Evolutionary conservation across 2,797 vertebrate genomes (phyloP).

Genomic region (Lepilemur ruficaudatus): DNA sequence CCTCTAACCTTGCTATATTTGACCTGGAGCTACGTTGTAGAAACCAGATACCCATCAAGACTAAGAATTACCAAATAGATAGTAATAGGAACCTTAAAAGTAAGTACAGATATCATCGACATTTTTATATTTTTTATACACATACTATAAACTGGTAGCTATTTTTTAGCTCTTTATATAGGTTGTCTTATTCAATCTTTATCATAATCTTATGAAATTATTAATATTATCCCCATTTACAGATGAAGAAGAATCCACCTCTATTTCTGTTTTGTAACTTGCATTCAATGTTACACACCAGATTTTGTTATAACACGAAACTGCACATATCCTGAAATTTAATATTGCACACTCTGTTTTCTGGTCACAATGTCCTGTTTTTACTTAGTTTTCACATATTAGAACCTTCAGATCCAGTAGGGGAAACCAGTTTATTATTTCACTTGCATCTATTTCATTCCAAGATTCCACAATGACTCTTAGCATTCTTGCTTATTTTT

Average conservation of each 20-base stretch:
- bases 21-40: not conserved
- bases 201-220: not conserved
- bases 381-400: not conserved
- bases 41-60: not conserved
- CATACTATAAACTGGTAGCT: not conserved
- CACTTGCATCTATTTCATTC: not conserved
- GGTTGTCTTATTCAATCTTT: not conserved
- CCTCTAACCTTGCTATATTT: not conserved
- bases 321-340: not conserved
- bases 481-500: not conserved
- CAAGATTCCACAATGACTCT: not conserved
- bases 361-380: not conserved
- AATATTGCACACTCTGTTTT: not conserved
- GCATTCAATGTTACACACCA: not conserved
- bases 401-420: not conserved
- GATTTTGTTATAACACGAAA: not conserved
- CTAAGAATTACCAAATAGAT: not conserved
- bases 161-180: not conserved
- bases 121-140: not conserved
- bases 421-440: not conserved
- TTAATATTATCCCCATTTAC: not conserved
- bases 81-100: not conserved
- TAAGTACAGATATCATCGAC: not conserved
- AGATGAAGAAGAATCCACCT: not conserved
- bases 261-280: not conserved